Evolutionary conservation across 2,888 invertebrate genomes (phyloP).

Genomic region (Chloroclysta siterata): DNA sequence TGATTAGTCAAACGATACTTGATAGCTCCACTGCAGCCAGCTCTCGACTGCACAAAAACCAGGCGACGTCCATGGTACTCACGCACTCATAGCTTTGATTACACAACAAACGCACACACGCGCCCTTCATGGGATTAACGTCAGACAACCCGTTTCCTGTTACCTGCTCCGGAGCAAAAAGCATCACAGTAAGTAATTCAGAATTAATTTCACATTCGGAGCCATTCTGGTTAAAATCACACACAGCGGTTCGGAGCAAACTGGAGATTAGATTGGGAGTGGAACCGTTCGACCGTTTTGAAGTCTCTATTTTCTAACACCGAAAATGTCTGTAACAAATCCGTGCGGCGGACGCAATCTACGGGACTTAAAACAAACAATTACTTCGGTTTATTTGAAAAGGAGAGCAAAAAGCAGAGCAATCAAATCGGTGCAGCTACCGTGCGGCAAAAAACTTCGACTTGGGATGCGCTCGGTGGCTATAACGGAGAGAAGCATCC

Average conservation of each 20-base stretch:
- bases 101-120: constrained; percentile 66
- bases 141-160: constrained; percentile 82
- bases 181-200: constrained; percentile 74
- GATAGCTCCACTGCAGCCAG: constrained; percentile 63
- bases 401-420: constrained; percentile 78
- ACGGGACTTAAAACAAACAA: constrained; percentile 83
- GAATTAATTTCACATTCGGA: constrained; percentile 78
- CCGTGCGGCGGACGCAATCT: constrained; percentile 76
- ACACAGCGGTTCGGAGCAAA: constrained; percentile 35
- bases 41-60: constrained; percentile 67
- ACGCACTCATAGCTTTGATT: constrained; percentile 66
- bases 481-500: constrained; percentile 60
- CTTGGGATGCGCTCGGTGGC: constrained; percentile 63
- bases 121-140: constrained; percentile 69
- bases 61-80: constrained; percentile 62
- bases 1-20: constrained; percentile 67
- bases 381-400: constrained; percentile 82
- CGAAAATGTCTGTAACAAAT: constrained; percentile 78
- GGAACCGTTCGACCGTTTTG: constrained; percentile 68
- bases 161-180: constrained; percentile 80
- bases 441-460: constrained; percentile 75
- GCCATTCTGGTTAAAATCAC: constrained; percentile 53
- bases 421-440: constrained; percentile 81
- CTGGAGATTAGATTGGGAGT: constrained; percentile 47
- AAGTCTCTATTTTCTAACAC: constrained; percentile 76